phyloP scores from a whole-genome alignment of 1,140 invertebrate species.

The Calycopis cecrops region DNA sequence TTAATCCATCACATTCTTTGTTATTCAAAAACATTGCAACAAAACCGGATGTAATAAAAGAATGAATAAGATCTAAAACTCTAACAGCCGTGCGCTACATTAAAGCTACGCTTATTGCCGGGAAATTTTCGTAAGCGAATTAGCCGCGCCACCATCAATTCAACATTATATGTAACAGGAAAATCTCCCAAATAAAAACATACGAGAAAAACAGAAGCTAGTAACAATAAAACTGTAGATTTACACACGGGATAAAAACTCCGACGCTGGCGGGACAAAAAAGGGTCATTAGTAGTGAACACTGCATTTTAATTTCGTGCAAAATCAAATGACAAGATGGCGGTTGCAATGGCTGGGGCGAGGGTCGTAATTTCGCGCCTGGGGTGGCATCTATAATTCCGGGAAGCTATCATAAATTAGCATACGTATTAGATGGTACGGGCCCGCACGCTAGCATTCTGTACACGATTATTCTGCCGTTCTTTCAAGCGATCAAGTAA shows the following conservation, averaged over 20 bases:
- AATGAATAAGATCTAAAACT: slow-evolving; percentile 4
- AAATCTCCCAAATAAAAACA: slow-evolving; percentile 8
- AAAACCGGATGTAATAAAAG: too few species aligned
- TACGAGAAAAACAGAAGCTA: slow-evolving; percentile 5
- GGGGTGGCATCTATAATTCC: slow-evolving; percentile 66
- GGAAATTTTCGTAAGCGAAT: neutral
- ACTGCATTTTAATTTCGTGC: slow-evolving; percentile 27
- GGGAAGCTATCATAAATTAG: slow-evolving; percentile 62
- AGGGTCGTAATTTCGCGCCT: slow-evolving; percentile 54
- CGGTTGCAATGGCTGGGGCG: slow-evolving; percentile 31
- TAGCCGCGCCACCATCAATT: slow-evolving; percentile 4
- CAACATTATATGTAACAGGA: slow-evolving; percentile 5
- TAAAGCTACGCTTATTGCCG: neutral
- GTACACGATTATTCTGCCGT: slow-evolving; percentile 27
- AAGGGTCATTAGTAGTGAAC: slow-evolving; percentile 22
- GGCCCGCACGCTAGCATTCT: slow-evolving; percentile 37
- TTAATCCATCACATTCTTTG: too few species aligned
- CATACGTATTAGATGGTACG: slow-evolving; percentile 60
- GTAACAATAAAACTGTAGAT: slow-evolving; percentile 7
- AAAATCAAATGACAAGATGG: slow-evolving; percentile 60
- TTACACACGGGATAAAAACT: neutral
- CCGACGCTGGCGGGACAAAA: slow-evolving; percentile 9
- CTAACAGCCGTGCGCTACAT: neutral
- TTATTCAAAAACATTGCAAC: neutral
- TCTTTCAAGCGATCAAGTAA: slow-evolving; percentile 21